phyloP scores from a whole-genome alignment of 2,888 invertebrate genomes.

The Xestia xanthographa region DNA sequence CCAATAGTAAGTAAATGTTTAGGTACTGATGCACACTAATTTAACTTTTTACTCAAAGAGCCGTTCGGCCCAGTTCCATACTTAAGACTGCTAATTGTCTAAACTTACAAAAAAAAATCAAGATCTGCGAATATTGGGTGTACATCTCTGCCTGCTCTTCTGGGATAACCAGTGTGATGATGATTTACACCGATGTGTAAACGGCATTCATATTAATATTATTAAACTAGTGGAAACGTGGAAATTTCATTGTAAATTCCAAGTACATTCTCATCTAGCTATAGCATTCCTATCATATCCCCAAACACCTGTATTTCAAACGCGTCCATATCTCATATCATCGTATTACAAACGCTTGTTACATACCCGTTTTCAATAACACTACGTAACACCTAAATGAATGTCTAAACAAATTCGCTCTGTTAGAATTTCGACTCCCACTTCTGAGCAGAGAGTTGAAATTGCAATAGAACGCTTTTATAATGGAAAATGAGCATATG shows the following conservation, averaged over 20 bases:
- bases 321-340: slow-evolving; percentile 1
- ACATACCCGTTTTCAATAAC: not conserved
- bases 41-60: not conserved
- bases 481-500: not conserved
- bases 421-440: not conserved
- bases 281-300: not conserved
- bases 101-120: not conserved
- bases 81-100: not conserved
- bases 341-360: slow-evolving; percentile 8
- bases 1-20: not conserved
- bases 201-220: no score
- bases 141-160: not conserved
- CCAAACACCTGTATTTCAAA: slow-evolving; percentile 27
- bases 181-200: not conserved
- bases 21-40: not conserved
- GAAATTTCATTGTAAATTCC: not conserved
- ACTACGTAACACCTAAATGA: not conserved
- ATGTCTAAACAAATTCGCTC: not conserved
- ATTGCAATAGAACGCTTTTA: not conserved
- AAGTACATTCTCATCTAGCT: not conserved
- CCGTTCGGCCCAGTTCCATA: not conserved
- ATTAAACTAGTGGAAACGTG: not conserved
- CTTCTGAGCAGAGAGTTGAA: not conserved
- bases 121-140: not conserved
- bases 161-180: not conserved